Conservation (phyloP, 2,797 vertebrate genomes). For the Acanthornis magna region DNA sequence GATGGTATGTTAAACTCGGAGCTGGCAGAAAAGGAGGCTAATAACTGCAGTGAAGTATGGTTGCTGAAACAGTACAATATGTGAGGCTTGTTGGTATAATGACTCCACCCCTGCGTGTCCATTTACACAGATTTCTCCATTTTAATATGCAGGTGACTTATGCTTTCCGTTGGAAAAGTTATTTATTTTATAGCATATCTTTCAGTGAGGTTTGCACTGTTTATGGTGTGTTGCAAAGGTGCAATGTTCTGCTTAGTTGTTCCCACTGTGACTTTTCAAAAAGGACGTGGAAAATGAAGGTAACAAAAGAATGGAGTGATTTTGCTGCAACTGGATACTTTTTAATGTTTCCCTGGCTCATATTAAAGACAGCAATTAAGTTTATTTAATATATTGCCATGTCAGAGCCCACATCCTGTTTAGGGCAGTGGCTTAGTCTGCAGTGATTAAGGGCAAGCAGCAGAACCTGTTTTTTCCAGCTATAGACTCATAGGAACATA, state of each 20-base stretch:
- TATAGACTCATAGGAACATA: not conserved
- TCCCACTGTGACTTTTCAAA: constrained; percentile 17
- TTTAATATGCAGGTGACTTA: not conserved
- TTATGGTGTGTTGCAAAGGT: constrained; percentile 5
- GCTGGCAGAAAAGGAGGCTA: constrained; percentile 54
- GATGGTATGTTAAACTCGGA: constrained; percentile 39
- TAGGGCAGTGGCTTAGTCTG: not conserved
- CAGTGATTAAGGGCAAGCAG: not conserved
- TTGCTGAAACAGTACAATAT: constrained; percentile 9
- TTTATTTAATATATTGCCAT: constrained; percentile 39
- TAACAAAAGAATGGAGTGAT: not conserved
- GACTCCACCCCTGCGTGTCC: not conserved
- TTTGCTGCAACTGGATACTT: constrained; percentile 28
- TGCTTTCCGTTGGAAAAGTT: not conserved
- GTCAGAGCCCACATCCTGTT: constrained; percentile 27
- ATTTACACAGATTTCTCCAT: not conserved
- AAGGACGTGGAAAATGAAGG: not conserved
- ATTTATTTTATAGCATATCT: not conserved
- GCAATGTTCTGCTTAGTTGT: not conserved
- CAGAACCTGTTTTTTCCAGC: constrained; percentile 2
- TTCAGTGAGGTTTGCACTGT: not conserved
- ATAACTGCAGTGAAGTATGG: constrained; percentile 49
- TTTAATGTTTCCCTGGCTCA: constrained; percentile 11
- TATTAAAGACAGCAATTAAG: constrained; percentile 47
- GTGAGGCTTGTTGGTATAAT: constrained; percentile 2